Conservation (phyloP, 2,113 vertebrate species). For the Artemisiospiza belli region DNA sequence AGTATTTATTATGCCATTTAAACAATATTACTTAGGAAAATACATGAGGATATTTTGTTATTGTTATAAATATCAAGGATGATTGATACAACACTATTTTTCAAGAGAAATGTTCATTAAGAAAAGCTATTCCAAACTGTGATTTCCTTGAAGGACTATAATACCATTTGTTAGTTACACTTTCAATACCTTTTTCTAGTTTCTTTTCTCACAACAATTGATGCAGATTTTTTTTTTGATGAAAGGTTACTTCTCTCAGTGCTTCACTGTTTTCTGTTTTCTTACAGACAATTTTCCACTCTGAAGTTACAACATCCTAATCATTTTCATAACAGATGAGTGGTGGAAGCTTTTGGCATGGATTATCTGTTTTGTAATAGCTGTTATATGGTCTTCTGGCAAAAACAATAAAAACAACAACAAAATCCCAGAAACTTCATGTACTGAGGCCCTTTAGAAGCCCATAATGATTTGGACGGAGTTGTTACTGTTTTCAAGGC, state of each 20-base stretch:
- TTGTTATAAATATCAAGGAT: slow-evolving; percentile 33
- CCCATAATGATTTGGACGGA: neutral
- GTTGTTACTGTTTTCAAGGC: neutral
- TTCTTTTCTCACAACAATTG: neutral
- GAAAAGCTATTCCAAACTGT: neutral
- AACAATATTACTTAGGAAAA: slow-evolving; percentile 59
- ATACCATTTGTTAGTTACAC: neutral
- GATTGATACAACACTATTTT: slow-evolving; percentile 32
- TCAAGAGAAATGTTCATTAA: slow-evolving; percentile 25
- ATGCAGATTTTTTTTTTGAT: neutral
- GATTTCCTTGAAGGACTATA: slow-evolving; percentile 5
- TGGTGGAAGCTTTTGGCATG: neutral
- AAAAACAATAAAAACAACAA: neutral
- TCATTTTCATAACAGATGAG: neutral
- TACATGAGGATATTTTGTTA: neutral
- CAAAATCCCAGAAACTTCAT: neutral
- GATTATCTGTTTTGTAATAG: neutral
- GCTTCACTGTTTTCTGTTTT: neutral
- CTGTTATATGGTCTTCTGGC: neutral
- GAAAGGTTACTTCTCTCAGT: neutral
- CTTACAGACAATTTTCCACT: neutral
- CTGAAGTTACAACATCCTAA: neutral
- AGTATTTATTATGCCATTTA: slow-evolving; percentile 66
- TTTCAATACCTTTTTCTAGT: neutral
- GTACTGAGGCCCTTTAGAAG: neutral